Base-by-base conservation (phyloP, 2,888 invertebrate genomes). In the Leptarthrus brevirostris region DNA sequence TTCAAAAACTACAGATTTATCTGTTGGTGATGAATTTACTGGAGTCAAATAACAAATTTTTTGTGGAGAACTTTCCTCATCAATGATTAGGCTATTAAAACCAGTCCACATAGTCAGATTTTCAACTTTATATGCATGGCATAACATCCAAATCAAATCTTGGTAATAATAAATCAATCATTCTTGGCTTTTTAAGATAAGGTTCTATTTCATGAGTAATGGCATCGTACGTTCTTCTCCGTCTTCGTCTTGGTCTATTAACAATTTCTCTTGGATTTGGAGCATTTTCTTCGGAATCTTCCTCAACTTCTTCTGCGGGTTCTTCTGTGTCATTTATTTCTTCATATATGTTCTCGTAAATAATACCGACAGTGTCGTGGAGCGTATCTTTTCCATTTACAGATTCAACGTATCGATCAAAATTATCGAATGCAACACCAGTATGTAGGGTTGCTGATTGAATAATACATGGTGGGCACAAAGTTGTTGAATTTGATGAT, bases 381-480 rank as follows among this genome's bases (percentile, higher is more conserved):
- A n/a, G n/a, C n/a, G n/a, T n/a, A n/a, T n/a, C n/a, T n/a, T n/a
- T n/a, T n/a, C 16, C 16, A 47, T 12, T 47, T 4, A 4, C 8
- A 8, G 1, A 8, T 47, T 47, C 47, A 12, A 47, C 47, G 12
- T 47, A 47, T 47, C 1, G 47, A 12, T 47, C 47, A 16, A 47
- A 47, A 47, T 47, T 47, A 47, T 47, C 47, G 47, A 47, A 47
- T 4, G 47, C 1, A 47, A 47, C 47, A 8, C 79, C 79, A 14
- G 80, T 81, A 56, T 30, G 74, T 26, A 81, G 74, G 49, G 77
- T 61, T 14, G 73, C 26, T 22, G 26, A 61, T 69, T 20, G 53
- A 71, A 12, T 64, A 54, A 80, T 79, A 49, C 64, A 77, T 54
- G 77, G 72, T 26, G 80, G 80, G 74, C 79, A 80, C 52, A 80